Evolutionary conservation across 2,113 vertebrate species (phyloP), one percentile per base, ranked within the genome.

Genomic region (Pseudorhombus dupliciocellatus): DNA sequence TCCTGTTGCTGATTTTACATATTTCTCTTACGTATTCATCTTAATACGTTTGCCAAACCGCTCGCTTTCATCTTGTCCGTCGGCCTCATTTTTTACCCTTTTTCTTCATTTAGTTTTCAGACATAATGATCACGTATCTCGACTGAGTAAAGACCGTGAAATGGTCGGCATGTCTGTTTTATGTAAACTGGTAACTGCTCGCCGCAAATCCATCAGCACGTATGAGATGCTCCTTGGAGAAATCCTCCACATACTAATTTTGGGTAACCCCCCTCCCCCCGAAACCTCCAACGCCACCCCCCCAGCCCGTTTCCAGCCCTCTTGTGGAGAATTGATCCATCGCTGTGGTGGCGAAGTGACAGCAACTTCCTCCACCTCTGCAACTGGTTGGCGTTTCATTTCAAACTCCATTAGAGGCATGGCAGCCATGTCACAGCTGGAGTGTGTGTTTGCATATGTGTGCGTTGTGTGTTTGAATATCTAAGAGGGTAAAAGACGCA

Each of bases 281-380:
- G n/a, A 15, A 42, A 16, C 40, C 40, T 15, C 11, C 40, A 12
- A 4, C 44, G 20, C 24, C 25, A 20, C 44, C 7, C 55, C 7
- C 54, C 21, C 14, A 0, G 22, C 55, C 25, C 24, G 22, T 61
- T 73, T 63, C 66, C 26, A 37, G 34, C 59, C 60, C 76, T 61
- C 81, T 83, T 79, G 48, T 66, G 53, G 60, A 67, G 79, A 84
- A 62, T 34, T 72, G 84, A 80, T 84, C 75, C 73, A 67, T 71
- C 6, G 3, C 77, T 72, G 48, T 21, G 55, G 70, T 77, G 24
- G 55, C 5, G 55, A 24, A 70, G 21, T 81, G 79, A 83, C 73
- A 73, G 58, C 53, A 16, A 72, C 79, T 79, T 89, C 82, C 84
- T 83, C 61, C 63, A 48, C 57, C 63, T 56, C 58, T 54, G 61